These are phyloP conservation scores for Latheticus oryzae DNA, from an alignment of 2,888 invertebrate genomes.

Conservation along the genomic window DNA sequence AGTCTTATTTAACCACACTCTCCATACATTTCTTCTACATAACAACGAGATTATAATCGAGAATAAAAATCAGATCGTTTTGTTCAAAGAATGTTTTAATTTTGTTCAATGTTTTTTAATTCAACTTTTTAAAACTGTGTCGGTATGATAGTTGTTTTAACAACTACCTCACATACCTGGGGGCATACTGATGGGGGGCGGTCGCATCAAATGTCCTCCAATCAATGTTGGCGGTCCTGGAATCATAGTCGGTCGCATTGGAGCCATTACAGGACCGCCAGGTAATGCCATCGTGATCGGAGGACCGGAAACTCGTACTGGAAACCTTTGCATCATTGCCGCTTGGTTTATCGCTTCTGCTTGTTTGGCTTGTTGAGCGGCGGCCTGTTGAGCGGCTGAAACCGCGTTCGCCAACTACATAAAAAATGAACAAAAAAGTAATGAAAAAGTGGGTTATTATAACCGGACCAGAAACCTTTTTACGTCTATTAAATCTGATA, in stretches of 20 bases:
- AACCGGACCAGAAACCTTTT: too few species aligned
- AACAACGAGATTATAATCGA: constrained; percentile 24
- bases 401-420: constrained; percentile 65
- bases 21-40: constrained; percentile 15
- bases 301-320: constrained; percentile 64
- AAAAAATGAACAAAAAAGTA: constrained; percentile 37
- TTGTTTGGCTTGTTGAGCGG: constrained; percentile 64
- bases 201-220: constrained; percentile 74
- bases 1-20: constrained; percentile 20
- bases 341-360: constrained; percentile 63
- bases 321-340: constrained; percentile 66
- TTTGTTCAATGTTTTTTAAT: constrained; percentile 3
- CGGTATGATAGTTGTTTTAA: constrained; percentile 34
- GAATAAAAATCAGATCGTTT: constrained; percentile 1
- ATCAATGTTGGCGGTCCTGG: constrained; percentile 67
- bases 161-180: constrained; percentile 70
- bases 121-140: constrained; percentile 27
- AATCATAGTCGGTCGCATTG: constrained; percentile 68
- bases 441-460: neutral
- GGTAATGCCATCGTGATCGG: constrained; percentile 66
- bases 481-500: too few species aligned
- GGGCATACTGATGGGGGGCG: constrained; percentile 73
- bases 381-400: constrained; percentile 67
- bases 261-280: constrained; percentile 68
- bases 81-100: neutral